Evolutionary conservation across 2,888 invertebrate genomes (phyloP).

Genomic region (Pogonocherus hispidulus): DNA sequence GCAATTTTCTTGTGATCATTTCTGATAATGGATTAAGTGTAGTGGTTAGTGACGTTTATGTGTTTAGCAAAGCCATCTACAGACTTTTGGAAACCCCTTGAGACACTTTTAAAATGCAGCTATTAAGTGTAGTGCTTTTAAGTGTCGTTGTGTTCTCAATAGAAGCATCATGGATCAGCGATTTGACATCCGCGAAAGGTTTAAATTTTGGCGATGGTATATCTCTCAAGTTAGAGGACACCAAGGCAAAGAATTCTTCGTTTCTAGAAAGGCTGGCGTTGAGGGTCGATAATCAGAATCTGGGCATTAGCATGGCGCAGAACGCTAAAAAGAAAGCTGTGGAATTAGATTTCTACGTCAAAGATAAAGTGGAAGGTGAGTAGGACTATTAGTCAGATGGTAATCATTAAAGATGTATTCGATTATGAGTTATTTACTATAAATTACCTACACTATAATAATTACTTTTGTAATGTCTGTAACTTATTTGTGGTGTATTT

Average conservation of each 20-base stretch:
- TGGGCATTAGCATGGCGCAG: slow-evolving; percentile 71
- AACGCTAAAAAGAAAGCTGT: slow-evolving; percentile 70
- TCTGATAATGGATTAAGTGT: slow-evolving; percentile 56
- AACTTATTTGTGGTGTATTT: no score
- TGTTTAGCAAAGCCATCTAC: neutral
- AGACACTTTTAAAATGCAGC: slow-evolving; percentile 32
- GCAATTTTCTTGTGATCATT: slow-evolving; percentile 51
- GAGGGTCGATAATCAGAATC: slow-evolving; percentile 72
- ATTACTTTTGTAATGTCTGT: no score
- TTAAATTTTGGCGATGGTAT: slow-evolving; percentile 59
- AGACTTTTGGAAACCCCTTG: neutral
- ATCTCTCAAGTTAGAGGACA: slow-evolving; percentile 57
- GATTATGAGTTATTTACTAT: no score
- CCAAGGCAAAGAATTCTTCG: slow-evolving; percentile 60
- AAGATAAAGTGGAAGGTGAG: slow-evolving; percentile 58
- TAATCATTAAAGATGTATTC: no score
- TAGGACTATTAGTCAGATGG: no score
- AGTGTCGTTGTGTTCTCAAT: slow-evolving; percentile 38
- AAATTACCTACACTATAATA: no score
- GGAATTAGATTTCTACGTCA: slow-evolving; percentile 56
- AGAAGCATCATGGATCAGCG: slow-evolving; percentile 55
- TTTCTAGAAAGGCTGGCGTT: slow-evolving; percentile 71
- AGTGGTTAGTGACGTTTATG: slow-evolving; percentile 43
- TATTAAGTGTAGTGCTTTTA: slow-evolving; percentile 52
- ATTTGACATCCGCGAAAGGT: slow-evolving; percentile 56